Base-by-base conservation (phyloP, 2,888 invertebrate genomes). In the Drosophila austrosaltans region DNA sequence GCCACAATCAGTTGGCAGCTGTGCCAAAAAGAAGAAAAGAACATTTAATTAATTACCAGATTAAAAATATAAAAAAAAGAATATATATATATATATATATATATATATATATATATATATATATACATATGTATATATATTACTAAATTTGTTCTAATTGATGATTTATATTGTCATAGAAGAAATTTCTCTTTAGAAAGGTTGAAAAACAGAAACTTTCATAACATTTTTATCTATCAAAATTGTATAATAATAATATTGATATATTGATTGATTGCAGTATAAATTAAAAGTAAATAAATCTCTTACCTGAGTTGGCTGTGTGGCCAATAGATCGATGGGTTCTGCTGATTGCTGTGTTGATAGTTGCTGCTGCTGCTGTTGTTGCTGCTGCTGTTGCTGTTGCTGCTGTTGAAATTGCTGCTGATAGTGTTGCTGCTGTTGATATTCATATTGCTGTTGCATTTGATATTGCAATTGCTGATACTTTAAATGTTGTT, bases 381-480 rank as follows among this genome's bases (percentile, higher is more conserved):
- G 77, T 3, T 72, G 75, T 0, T 69, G 73, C 4, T 81, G 81
- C 2, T 72, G 74, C 4, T 81, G 75, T 6, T 75, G 71, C 5
- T 82, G 74, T 0, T 86, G 81, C 25, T 85, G 82, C 4, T 87
- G 88, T 20, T 86, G 87, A 44, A 76, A 87, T 59, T 89, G 87
- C 53, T 87, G 89, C 39, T 87, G 87, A 67, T 75, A 85, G 42
- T 89, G 89, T 58, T 89, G 86, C 58, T 86, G 86, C 66, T 86
- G 89, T 44, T 89, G 86, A 66, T 86, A 86, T 79, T 86, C 86
- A 82, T 86, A 86, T 79, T 89, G 89, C 72, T 86, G 89, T 62
- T 86, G 86, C 87, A 86, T 79, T 77, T 86, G 86, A 79, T 86
- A 89, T 74, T 86, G 86, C 81, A 86, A 69, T 75, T 86, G 86